phyloP scores from a whole-genome alignment of 2,888 invertebrate genomes.

The Tetanocera ferruginea region DNA sequence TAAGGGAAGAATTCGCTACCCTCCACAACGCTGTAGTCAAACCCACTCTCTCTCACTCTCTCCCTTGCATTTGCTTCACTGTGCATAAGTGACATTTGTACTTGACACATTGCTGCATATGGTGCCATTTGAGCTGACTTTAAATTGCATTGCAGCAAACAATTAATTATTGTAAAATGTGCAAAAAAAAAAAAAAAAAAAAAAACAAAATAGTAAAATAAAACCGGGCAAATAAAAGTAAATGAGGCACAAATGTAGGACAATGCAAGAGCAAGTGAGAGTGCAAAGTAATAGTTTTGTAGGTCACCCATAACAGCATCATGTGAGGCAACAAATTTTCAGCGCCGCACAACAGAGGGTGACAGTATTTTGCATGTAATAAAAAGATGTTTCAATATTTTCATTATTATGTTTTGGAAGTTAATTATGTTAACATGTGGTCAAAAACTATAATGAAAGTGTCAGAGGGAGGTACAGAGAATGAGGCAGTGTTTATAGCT shows the following conservation, averaged over 20 bases:
- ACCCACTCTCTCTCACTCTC: neutral
- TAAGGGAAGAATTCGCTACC: neutral
- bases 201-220: no score
- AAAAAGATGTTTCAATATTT: slow-evolving; percentile 20
- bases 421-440: slow-evolving; percentile 38
- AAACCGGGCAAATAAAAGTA: neutral
- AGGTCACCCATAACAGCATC: no score
- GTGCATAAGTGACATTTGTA: slow-evolving; percentile 16
- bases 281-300: no score
- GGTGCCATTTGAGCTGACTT: slow-evolving; percentile 31
- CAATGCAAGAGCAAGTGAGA: neutral
- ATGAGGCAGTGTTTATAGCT: no score
- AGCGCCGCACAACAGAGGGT: no score
- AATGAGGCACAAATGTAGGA: neutral
- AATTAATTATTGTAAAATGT: slow-evolving; percentile 38
- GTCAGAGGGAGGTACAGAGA: no score
- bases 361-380: slow-evolving; percentile 8
- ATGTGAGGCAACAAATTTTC: no score
- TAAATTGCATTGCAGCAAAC: slow-evolving; percentile 31
- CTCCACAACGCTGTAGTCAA: neutral
- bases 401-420: slow-evolving; percentile 18
- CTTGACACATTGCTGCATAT: slow-evolving; percentile 29
- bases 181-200: neutral
- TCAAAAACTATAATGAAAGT: slow-evolving; percentile 1
- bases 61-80: neutral